Conservation (phyloP, 2,113 vertebrate species). For the Callopanchax toddi region DNA sequence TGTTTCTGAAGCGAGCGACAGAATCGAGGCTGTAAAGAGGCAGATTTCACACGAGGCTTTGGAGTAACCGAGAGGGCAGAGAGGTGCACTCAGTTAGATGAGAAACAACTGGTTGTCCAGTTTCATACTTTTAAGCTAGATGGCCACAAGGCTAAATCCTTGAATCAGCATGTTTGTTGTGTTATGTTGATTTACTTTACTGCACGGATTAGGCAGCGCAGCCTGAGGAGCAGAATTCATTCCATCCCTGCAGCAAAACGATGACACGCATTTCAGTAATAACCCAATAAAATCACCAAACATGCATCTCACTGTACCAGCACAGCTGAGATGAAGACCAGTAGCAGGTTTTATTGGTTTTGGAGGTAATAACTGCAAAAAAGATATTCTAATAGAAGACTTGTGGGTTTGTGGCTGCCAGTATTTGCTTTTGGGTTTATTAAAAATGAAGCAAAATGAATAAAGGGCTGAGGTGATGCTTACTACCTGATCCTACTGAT, state of each 20-base stretch:
- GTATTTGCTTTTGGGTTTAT: no score
- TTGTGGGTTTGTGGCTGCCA: constrained; percentile 10
- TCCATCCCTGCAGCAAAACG: constrained; percentile 20
- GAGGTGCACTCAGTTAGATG: background rate
- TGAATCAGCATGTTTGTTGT: constrained; percentile 7
- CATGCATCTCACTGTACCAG: constrained; percentile 12
- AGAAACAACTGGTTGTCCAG: background rate
- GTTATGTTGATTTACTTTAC: constrained; percentile 3
- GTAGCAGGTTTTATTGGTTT: constrained; percentile 27
- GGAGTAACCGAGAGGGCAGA: background rate
- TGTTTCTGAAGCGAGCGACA: background rate
- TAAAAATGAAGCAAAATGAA: no score
- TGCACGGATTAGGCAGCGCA: no score
- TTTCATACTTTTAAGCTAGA: background rate
- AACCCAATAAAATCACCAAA: constrained; percentile 39
- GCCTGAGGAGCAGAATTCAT: constrained; percentile 9
- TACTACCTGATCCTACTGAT: no score
- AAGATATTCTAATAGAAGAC: no score
- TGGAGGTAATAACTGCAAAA: constrained; percentile 42
- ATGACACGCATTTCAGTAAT: constrained; percentile 28
- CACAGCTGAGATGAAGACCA: constrained; percentile 20
- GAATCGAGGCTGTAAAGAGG: background rate
- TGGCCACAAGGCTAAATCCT: background rate
- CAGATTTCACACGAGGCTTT: constrained; percentile 1
- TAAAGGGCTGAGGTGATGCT: no score